phyloP scores from a whole-genome alignment of 2,113 vertebrate genomes.

The Sorex fumeus region DNA sequence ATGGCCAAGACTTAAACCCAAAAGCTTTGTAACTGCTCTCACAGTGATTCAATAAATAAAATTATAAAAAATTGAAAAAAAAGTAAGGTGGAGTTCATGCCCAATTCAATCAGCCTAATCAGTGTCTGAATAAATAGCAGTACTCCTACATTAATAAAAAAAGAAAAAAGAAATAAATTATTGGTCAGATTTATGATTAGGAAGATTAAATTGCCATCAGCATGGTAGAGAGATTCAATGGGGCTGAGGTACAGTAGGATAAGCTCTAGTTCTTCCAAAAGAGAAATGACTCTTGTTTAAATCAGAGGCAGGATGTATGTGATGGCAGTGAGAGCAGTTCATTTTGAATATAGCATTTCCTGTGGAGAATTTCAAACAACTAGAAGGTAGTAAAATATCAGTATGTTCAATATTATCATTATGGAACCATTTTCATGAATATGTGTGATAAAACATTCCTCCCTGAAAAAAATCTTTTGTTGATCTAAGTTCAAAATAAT shows the following conservation, averaged over 20 bases:
- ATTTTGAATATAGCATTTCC: not conserved
- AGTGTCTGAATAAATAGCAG: no score
- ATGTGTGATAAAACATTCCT: not conserved
- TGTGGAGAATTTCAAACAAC: not conserved
- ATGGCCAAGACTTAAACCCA: no score
- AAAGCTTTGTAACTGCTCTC: no score
- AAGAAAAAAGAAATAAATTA: no score
- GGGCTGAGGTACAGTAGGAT: not conserved
- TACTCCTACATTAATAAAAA: no score
- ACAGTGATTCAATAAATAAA: no score
- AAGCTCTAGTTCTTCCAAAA: not conserved
- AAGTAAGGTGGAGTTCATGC: no score
- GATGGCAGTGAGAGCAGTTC: not conserved
- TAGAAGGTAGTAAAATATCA: not conserved
- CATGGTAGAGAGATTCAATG: not conserved
- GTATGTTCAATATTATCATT: not conserved
- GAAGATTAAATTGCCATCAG: not conserved
- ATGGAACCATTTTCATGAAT: not conserved
- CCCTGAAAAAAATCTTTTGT: not conserved
- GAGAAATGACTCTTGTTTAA: not conserved
- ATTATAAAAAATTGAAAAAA: no score
- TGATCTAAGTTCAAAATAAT: constrained; percentile 5
- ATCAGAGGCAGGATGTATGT: not conserved
- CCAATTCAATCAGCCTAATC: no score
- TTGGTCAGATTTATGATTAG: constrained; percentile 28